Conservation (phyloP, 64 coral and sea anemone genomes). For the Trachythela sp. region DNA sequence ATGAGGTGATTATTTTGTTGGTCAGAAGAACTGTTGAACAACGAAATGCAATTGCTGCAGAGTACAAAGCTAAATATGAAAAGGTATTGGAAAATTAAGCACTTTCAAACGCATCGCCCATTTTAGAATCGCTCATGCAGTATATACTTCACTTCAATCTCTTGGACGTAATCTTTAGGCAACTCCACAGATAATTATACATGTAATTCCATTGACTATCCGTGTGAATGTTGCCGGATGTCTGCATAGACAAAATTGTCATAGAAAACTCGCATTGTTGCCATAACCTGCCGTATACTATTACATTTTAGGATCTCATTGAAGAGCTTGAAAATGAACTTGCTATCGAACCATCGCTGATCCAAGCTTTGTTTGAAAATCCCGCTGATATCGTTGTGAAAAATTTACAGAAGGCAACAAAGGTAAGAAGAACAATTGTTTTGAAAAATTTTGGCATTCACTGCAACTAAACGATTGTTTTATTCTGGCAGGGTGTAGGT, state of each 20-base stretch:
- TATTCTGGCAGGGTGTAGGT: neutral
- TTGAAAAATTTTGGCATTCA: neutral
- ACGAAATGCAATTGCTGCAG: neutral
- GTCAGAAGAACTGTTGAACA: neutral
- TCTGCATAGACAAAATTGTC: too few species aligned
- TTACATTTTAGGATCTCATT: neutral
- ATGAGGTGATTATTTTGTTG: neutral
- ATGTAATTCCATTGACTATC: too few species aligned
- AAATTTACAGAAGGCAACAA: conserved; percentile 49
- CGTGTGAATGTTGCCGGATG: too few species aligned
- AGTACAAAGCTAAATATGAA: conserved; percentile 58
- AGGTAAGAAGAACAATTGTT: conserved; percentile 47
- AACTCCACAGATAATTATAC: too few species aligned
- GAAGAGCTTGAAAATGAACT: neutral
- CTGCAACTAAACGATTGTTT: neutral
- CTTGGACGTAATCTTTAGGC: too few species aligned
- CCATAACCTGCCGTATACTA: too few species aligned
- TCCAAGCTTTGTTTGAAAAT: neutral
- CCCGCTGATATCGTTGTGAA: neutral
- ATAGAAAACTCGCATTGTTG: too few species aligned
- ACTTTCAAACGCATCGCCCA: neutral
- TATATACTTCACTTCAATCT: too few species aligned
- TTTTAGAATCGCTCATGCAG: too few species aligned
- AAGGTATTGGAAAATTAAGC: neutral
- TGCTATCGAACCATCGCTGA: neutral